Evolutionary conservation across 2,113 vertebrate species (phyloP).

Genomic region (Macrotis lagotis): DNA sequence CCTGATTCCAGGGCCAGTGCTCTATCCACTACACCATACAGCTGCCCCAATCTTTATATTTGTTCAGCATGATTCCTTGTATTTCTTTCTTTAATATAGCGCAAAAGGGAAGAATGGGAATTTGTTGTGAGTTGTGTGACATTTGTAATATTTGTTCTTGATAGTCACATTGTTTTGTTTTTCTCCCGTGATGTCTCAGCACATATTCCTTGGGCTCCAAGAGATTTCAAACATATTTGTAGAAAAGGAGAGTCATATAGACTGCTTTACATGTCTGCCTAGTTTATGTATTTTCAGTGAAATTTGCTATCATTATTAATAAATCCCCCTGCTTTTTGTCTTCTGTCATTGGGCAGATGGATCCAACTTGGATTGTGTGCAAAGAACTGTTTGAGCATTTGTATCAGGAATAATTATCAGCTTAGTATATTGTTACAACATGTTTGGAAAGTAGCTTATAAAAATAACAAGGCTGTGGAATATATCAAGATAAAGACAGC

Average conservation of each 20-base stretch:
- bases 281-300: constrained; percentile 75
- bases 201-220: constrained; percentile 63
- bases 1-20: too few species aligned
- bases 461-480: constrained; percentile 71
- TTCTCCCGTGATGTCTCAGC: constrained; percentile 59
- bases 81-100: neutral
- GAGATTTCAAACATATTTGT: constrained; percentile 67
- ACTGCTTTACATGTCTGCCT: constrained; percentile 75
- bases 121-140: constrained; percentile 24
- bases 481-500: constrained; percentile 71
- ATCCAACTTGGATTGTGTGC: constrained; percentile 78
- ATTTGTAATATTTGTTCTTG: constrained; percentile 54
- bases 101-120: neutral
- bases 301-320: constrained; percentile 82
- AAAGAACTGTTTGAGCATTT: constrained; percentile 76
- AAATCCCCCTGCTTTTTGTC: constrained; percentile 78
- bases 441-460: constrained; percentile 75
- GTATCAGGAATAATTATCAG: constrained; percentile 76
- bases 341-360: constrained; percentile 76
- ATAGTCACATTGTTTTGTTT: constrained; percentile 57
- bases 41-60: constrained; percentile 52
- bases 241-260: constrained; percentile 76
- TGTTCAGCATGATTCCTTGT: constrained; percentile 32
- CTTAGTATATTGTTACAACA: constrained; percentile 76
- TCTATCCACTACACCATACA: too few species aligned